Percentiles rank a stretch among this genome's conserved stretches.
These are phyloP conservation scores for Dendrolimus kikuchii DNA, from an alignment of 1,140 invertebrate species.

Conservation along the genomic window DNA sequence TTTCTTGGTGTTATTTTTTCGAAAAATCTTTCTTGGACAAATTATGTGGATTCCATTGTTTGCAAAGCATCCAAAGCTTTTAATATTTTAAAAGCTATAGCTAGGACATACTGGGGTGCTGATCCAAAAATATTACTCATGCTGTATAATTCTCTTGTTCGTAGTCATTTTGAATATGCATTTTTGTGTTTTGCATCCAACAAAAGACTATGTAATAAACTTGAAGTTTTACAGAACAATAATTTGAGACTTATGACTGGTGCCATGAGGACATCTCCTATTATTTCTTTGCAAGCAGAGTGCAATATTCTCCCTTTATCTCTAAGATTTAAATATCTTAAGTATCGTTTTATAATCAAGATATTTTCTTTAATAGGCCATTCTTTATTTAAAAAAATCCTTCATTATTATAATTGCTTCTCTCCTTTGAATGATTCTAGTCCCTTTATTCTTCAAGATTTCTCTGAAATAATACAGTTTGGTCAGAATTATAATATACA, in stretches of 20 bases:
- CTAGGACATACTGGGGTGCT: conserved; percentile 9
- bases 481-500: not conserved
- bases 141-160: conserved; percentile 14
- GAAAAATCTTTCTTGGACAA: conserved; percentile 16
- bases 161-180: conserved; percentile 21
- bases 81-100: conserved; percentile 18
- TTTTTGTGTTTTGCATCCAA: conserved; percentile 12
- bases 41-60: conserved; percentile 6
- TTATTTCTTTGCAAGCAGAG: conserved; percentile 14
- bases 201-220: conserved; percentile 5
- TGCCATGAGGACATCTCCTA: conserved; percentile 14
- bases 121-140: conserved; percentile 16
- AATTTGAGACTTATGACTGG: conserved; percentile 10
- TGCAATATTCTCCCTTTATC: conserved; percentile 11
- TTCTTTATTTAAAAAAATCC: too few relatives aligned
- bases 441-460: not conserved
- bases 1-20: conserved; percentile 17
- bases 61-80: conserved; percentile 11
- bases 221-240: conserved; percentile 13
- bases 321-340: conserved; percentile 14
- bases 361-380: too few relatives aligned
- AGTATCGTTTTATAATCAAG: conserved; percentile 1
- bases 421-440: too few relatives aligned
- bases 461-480: not conserved
- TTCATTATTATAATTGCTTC: too few relatives aligned